A percentile compares a stretch with the other conserved stretches of the same genome.
phyloP scores from a whole-genome alignment of 2,888 invertebrate species.

The Dasysyrphus albostriatus region DNA sequence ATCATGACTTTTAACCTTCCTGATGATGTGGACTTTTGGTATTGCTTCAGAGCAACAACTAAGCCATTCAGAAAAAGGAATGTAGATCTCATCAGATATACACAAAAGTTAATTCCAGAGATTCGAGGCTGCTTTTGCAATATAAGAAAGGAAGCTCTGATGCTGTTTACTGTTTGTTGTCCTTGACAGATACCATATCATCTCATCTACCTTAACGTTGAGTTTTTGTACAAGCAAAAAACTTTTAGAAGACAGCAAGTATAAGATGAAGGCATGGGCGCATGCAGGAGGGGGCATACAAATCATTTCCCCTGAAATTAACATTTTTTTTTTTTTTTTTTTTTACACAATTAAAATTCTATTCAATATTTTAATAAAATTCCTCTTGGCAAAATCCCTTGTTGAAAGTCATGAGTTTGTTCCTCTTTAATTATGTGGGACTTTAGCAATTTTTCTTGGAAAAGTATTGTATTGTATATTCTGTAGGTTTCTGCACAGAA shows the following conservation, averaged over 20 bases:
- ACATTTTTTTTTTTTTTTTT: too few relatives aligned
- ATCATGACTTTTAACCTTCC: constrained; percentile 9
- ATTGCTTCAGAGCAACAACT: constrained; percentile 10
- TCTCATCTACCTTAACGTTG: constrained; percentile 11
- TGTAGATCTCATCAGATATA: constrained; percentile 53
- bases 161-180: constrained; percentile 29
- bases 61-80: constrained; percentile 27
- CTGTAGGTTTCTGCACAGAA: too few relatives aligned
- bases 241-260: background rate
- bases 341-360: too few relatives aligned
- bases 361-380: too few relatives aligned
- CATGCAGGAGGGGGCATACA: background rate
- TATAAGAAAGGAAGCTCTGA: background rate
- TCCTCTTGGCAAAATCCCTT: too few relatives aligned
- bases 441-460: too few relatives aligned
- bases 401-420: too few relatives aligned
- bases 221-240: background rate
- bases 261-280: background rate
- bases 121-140: constrained; percentile 23
- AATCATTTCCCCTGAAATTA: background rate
- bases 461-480: too few relatives aligned
- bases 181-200: constrained; percentile 69
- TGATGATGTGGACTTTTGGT: constrained; percentile 2
- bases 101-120: constrained; percentile 66
- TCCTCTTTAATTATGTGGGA: too few relatives aligned